A percentile compares a stretch with the other conserved stretches of the same genome.
Evolutionary conservation across 92 coral and sea anemone species (phyloP).

Genomic region (Epizoanthus scotinus): DNA sequence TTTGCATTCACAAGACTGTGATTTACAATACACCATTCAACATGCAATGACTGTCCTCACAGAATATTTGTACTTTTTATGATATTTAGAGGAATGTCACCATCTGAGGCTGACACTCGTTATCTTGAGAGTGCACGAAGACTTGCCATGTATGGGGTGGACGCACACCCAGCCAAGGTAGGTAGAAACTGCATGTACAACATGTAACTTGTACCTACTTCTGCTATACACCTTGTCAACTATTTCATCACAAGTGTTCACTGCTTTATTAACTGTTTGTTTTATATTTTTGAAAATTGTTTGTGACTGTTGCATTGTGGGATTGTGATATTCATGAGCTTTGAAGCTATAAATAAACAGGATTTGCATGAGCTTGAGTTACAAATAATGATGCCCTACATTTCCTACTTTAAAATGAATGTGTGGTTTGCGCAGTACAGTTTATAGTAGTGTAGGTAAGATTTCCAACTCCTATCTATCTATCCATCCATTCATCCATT

Average conservation of each 20-base stretch:
- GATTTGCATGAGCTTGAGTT: no score
- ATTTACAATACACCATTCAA: no score
- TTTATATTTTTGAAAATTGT: no score
- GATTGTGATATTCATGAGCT: no score
- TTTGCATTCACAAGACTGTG: no score
- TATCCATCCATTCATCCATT: no score
- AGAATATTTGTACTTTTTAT: not conserved
- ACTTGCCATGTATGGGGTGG: slow-evolving; percentile 96
- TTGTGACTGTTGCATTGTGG: no score
- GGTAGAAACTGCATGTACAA: not conserved
- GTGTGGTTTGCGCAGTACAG: no score
- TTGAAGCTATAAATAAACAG: no score
- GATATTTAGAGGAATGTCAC: slow-evolving; percentile 76
- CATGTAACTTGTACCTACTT: no score
- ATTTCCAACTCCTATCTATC: no score
- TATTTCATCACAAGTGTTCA: not conserved
- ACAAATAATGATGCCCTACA: not conserved
- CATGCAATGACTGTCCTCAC: not conserved
- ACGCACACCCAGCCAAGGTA: slow-evolving; percentile 95
- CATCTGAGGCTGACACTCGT: slow-evolving; percentile 89
- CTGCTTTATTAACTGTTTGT: not conserved
- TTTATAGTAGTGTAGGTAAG: no score
- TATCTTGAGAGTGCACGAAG: slow-evolving; percentile 91
- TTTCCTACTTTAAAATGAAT: not conserved
- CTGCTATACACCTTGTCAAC: not conserved